phyloP scores from a whole-genome alignment of 2,888 invertebrate genomes.

The Chironomus tentans region DNA sequence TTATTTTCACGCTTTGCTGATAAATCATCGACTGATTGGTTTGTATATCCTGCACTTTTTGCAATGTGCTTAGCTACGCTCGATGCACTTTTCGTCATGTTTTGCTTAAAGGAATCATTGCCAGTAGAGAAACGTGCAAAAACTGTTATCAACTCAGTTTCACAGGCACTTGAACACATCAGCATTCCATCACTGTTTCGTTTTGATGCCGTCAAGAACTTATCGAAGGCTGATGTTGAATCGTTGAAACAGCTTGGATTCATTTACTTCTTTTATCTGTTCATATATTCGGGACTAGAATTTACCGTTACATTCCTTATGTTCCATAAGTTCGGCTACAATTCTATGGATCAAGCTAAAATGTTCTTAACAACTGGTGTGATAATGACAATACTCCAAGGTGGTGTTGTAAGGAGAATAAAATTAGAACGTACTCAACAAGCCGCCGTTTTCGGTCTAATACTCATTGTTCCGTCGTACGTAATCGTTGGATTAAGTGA shows the following conservation, averaged over 20 bases:
- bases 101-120: slow-evolving; percentile 76
- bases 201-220: slow-evolving; percentile 58
- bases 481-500: slow-evolving; percentile 68
- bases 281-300: slow-evolving; percentile 92
- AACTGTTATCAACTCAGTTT: slow-evolving; percentile 55
- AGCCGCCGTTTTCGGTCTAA: slow-evolving; percentile 66
- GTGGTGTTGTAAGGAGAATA: slow-evolving; percentile 75
- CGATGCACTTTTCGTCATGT: slow-evolving; percentile 65
- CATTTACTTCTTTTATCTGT: slow-evolving; percentile 83
- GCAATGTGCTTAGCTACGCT: slow-evolving; percentile 63
- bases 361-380: slow-evolving; percentile 90
- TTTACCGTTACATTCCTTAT: slow-evolving; percentile 96
- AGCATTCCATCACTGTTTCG: slow-evolving; percentile 54
- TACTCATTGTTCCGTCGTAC: slow-evolving; percentile 80
- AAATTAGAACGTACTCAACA: slow-evolving; percentile 60
- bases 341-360: slow-evolving; percentile 93
- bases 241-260: slow-evolving; percentile 60
- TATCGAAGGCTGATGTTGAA: slow-evolving; percentile 51
- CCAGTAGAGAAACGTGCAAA: slow-evolving; percentile 64
- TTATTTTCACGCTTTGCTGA: slow-evolving; percentile 64
- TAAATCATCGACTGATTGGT: slow-evolving; percentile 60
- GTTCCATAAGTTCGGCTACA: slow-evolving; percentile 82
- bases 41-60: slow-evolving; percentile 68
- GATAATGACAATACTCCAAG: slow-evolving; percentile 86
- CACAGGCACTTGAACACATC: slow-evolving; percentile 55